A percentile compares a stretch with the other conserved stretches of the same genome.
phyloP scores from a whole-genome alignment of 2,113 vertebrate species.

The Ciconia boyciana region DNA sequence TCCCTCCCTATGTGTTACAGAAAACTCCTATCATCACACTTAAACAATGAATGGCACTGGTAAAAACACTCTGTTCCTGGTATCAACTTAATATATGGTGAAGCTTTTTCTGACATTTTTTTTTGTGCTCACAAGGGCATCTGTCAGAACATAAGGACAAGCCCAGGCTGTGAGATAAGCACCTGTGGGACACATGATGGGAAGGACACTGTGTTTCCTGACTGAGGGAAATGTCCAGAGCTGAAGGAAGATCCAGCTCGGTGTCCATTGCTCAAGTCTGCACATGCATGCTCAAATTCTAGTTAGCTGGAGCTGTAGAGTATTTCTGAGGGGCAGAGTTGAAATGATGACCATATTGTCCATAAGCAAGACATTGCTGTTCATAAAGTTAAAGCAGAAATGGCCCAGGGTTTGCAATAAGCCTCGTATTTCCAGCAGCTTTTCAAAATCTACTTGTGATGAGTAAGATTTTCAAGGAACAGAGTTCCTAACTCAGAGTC shows the following conservation, averaged over 20 bases:
- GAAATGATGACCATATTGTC: neutral
- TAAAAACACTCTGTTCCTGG: neutral
- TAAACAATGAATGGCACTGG: neutral
- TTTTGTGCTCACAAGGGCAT: neutral
- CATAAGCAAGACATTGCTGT: neutral
- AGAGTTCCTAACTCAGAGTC: neutral
- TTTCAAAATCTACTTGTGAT: neutral
- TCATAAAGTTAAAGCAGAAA: neutral
- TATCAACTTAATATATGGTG: neutral
- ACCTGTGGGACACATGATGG: neutral
- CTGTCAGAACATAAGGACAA: neutral
- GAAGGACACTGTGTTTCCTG: neutral
- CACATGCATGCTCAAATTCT: neutral
- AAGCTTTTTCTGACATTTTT: neutral
- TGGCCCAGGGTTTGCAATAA: neutral
- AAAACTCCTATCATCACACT: neutral
- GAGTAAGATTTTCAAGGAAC: neutral
- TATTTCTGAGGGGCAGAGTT: neutral
- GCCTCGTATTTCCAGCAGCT: neutral
- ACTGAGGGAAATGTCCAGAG: neutral
- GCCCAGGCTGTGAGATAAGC: neutral
- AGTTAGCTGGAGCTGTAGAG: neutral
- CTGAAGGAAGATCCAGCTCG: neutral
- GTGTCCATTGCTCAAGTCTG: neutral
- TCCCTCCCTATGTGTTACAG: neutral